phyloP scores from a whole-genome alignment of 2,888 invertebrate species.

The Clunio marinus region DNA sequence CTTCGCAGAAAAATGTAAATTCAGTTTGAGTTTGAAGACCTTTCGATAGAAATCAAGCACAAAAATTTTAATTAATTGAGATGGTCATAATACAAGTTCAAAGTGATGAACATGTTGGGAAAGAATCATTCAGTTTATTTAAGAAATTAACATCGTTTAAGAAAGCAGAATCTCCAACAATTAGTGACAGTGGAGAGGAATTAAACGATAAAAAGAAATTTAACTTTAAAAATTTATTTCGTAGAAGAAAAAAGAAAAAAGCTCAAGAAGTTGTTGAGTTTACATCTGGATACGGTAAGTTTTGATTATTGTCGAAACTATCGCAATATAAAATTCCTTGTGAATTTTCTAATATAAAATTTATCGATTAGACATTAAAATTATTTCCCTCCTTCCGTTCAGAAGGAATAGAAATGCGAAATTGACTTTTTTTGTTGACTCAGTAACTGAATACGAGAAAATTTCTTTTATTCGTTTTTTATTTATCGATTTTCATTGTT shows the following conservation, averaged over 20 bases:
- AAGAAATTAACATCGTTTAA: neutral
- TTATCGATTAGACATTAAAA: conserved; percentile 33
- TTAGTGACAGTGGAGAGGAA: neutral
- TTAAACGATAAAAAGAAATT: too few species aligned
- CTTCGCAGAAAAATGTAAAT: too few species aligned
- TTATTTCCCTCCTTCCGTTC: neutral
- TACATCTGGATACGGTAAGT: conserved; percentile 13
- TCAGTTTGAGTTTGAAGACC: too few species aligned
- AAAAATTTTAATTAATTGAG: too few species aligned
- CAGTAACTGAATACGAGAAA: conserved; percentile 17
- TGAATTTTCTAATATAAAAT: neutral
- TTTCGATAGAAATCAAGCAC: too few species aligned
- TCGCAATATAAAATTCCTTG: conserved; percentile 6
- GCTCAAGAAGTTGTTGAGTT: neutral
- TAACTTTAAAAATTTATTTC: neutral
- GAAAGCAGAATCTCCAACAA: neutral
- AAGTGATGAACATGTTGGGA: neutral
- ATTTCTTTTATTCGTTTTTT: too few species aligned
- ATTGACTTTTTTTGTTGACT: conserved; percentile 19
- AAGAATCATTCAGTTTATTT: neutral
- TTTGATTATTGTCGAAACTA: too few species aligned
- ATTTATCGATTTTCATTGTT: neutral
- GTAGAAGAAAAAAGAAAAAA: neutral
- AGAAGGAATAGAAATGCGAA: neutral
- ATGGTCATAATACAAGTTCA: neutral